Percentiles rank a stretch among this genome's conserved stretches.
Evolutionary conservation across 2,888 invertebrate species (phyloP).

Genomic region (Lochmaea crataegi): DNA sequence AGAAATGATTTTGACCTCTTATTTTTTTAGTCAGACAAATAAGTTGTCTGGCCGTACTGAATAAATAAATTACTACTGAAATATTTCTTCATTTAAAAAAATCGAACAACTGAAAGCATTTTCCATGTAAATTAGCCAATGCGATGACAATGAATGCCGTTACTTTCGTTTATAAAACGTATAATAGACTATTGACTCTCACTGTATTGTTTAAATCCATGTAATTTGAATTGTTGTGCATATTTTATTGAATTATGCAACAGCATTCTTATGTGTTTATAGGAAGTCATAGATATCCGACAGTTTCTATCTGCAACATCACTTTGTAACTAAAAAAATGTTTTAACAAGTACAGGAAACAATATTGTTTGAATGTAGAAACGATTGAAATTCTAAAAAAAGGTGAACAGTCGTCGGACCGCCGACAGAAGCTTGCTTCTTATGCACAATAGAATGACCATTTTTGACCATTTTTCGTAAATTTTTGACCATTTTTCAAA

Average conservation of each 20-base stretch:
- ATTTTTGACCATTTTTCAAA: too few species aligned
- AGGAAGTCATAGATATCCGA: background rate
- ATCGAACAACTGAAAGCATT: too few species aligned
- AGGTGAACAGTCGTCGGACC: too few species aligned
- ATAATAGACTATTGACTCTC: conserved; percentile 8
- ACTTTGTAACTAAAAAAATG: background rate
- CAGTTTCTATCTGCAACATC: background rate
- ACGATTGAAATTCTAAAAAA: too few species aligned
- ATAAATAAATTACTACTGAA: too few species aligned
- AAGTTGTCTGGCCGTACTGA: too few species aligned
- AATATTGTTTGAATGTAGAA: background rate
- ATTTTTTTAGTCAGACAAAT: too few species aligned
- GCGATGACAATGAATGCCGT: background rate
- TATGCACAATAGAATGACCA: too few species aligned
- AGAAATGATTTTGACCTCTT: too few species aligned
- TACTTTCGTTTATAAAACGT: conserved; percentile 9
- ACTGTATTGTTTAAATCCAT: conserved; percentile 5
- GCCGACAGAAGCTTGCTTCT: too few species aligned
- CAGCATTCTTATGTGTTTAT: background rate
- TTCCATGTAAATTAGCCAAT: background rate
- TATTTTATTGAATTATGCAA: conserved; percentile 2
- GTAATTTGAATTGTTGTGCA: background rate
- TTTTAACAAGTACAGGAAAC: background rate
- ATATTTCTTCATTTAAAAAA: too few species aligned
- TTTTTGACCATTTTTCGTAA: too few species aligned